Base-by-base conservation (phyloP, 35 echinoderm and acorn worm genomes). In the Apostichopus parvimensis region DNA sequence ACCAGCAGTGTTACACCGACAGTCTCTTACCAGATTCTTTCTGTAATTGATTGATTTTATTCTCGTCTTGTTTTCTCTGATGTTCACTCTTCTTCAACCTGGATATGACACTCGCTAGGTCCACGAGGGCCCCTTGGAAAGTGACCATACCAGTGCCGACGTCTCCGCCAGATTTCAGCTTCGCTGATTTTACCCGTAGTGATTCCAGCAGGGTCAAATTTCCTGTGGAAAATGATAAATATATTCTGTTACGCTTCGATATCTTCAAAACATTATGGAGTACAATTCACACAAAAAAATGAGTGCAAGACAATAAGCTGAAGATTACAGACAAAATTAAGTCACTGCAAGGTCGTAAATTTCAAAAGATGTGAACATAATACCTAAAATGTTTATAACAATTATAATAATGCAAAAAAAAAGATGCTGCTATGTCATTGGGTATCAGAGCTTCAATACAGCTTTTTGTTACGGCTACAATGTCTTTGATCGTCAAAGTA, bases 11-110 rank as follows among this genome's bases (percentile, higher is more conserved):
- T 9, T 61, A 61, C 58, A 61, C 58, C 0, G 12, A 12, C 2
- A 61, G 58, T 12, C 7, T 78, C 95, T 89, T 83, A 99, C 97
- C 94, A 25, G 95, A 90, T 20, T 92, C 79, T 83, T 86, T 87
- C 75, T 95, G 91, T 70, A 99, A 73, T 45, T 94, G 89, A 18
- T 81, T 91, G 57, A 99, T 95, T 65, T 95, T 96, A 14, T 87
- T 93, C 84, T 99, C 93, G 15, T 95, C 92, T 22, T 76, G 82
- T 24, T 90, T 79, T 28, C 93, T 79, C 55, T 96, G 90, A 60
- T 94, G 95, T 56, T 99, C 95, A 76, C 93, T 92, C 87, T 92
- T 93, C 84, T 96, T 93, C 5, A 99, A 76, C 70, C 92, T 92
- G 14, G 94, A 88, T 28, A 99, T 82, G 1, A 96, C 60, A 54